Conservation (phyloP, 2,888 invertebrate genomes). For the Drosophila prolongata region DNA sequence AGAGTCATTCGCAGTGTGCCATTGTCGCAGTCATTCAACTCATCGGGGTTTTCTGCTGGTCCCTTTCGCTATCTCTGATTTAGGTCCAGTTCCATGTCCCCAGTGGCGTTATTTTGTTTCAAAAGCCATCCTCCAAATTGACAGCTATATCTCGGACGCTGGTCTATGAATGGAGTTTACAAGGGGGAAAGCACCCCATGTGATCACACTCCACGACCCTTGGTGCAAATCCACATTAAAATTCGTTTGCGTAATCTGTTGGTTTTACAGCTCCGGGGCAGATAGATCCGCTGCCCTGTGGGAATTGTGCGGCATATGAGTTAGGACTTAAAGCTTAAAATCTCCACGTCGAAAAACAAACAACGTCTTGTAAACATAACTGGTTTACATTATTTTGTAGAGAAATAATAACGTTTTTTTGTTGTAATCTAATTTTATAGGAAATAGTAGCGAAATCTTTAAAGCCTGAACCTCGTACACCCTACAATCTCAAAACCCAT, state of each 20-base stretch:
- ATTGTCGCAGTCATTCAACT: constrained; percentile 37
- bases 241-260: constrained; percentile 55
- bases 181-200: constrained; percentile 1
- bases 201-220: constrained; percentile 14
- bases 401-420: not conserved
- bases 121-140: constrained; percentile 68
- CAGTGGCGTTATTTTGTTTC: constrained; percentile 66
- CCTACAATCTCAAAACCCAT: constrained; percentile 32
- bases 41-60: constrained; percentile 13
- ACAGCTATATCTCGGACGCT: constrained; percentile 47
- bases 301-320: not conserved
- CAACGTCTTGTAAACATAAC: not conserved
- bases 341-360: not conserved
- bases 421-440: not conserved
- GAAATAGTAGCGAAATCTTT: not conserved
- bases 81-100: constrained; percentile 3
- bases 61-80: constrained; percentile 7
- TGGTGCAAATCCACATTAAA: constrained; percentile 41
- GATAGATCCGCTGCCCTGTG: constrained; percentile 2
- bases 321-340: not conserved
- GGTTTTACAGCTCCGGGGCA: constrained; percentile 38
- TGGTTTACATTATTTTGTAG: not conserved
- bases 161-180: constrained; percentile 40
- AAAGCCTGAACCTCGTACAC: constrained; percentile 1
- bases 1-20: constrained; percentile 27